Conservation (phyloP, 2,113 vertebrate species). For the Pithys albifrons region DNA sequence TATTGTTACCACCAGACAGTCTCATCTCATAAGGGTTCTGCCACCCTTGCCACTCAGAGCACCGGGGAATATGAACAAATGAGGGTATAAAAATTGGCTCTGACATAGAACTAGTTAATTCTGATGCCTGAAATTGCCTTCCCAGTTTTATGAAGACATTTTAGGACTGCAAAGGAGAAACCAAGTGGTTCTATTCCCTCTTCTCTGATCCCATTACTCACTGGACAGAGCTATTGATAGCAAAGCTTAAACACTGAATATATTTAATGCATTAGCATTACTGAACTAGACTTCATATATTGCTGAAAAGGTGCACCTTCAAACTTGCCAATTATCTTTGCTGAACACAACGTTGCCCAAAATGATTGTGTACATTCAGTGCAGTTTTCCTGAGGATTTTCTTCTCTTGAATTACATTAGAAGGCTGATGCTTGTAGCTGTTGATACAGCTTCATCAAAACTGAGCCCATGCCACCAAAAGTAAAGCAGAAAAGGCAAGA, state of each 20-base stretch:
- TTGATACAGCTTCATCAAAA: conserved; percentile 3
- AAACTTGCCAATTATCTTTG: conserved; percentile 50
- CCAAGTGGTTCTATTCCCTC: neutral
- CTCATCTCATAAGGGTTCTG: neutral
- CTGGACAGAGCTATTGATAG: neutral
- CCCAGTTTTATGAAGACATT: neutral
- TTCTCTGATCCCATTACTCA: neutral
- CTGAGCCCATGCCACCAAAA: neutral
- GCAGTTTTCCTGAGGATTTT: conserved; percentile 6
- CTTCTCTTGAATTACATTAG: neutral
- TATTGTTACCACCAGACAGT: neutral
- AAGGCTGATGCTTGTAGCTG: neutral
- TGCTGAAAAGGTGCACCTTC: neutral
- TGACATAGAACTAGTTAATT: neutral
- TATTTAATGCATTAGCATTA: neutral
- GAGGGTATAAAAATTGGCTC: neutral
- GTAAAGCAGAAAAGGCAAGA: neutral
- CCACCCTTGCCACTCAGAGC: neutral
- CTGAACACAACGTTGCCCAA: neutral
- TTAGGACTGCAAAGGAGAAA: neutral
- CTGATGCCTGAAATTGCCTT: neutral
- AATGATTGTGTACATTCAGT: neutral
- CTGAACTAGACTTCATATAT: neutral
- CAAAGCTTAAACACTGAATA: neutral
- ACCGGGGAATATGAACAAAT: neutral